These are phyloP conservation scores for Apis laboriosa DNA, from an alignment of 1,140 invertebrate genomes.

Conservation along the genomic window DNA sequence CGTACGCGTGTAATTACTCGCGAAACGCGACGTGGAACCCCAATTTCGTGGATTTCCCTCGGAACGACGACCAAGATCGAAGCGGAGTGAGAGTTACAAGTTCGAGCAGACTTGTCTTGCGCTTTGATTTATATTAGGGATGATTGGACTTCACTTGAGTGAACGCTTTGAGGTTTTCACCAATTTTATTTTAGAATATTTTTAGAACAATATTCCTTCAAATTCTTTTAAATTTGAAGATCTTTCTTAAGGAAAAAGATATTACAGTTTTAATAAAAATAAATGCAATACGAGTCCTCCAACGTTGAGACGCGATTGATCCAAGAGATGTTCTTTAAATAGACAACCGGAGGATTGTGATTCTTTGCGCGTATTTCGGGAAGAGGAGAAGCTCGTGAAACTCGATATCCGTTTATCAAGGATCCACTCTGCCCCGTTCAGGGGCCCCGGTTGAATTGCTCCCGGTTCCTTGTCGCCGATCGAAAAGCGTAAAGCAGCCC, in stretches of 20 bases:
- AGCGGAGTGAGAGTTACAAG: neutral
- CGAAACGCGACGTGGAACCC: slow-evolving; percentile 21
- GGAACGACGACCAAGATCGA: neutral
- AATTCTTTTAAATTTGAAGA: too few species aligned
- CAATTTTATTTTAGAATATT: too few species aligned
- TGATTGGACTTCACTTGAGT: neutral
- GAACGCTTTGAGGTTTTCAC: neutral
- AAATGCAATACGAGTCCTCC: too few species aligned
- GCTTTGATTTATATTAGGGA: neutral
- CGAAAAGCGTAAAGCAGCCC: slow-evolving; percentile 60
- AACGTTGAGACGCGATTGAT: too few species aligned
- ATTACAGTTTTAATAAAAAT: too few species aligned
- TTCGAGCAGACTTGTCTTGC: neutral
- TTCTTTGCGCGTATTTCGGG: neutral
- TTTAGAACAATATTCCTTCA: too few species aligned
- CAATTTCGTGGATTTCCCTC: neutral
- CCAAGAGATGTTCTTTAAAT: slow-evolving; percentile 1
- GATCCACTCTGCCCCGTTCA: slow-evolving; percentile 49
- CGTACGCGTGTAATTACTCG: slow-evolving; percentile 52
- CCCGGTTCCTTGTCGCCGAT: slow-evolving; percentile 63
- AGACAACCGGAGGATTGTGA: slow-evolving; percentile 1
- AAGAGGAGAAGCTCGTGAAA: slow-evolving; percentile 38
- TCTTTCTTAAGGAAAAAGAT: too few species aligned
- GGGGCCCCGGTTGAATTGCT: slow-evolving; percentile 55
- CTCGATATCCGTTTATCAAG: slow-evolving; percentile 65